These are phyloP conservation scores for Drosophila parabipectinata DNA, from an alignment of 1,140 invertebrate genomes.

Conservation along the genomic window DNA sequence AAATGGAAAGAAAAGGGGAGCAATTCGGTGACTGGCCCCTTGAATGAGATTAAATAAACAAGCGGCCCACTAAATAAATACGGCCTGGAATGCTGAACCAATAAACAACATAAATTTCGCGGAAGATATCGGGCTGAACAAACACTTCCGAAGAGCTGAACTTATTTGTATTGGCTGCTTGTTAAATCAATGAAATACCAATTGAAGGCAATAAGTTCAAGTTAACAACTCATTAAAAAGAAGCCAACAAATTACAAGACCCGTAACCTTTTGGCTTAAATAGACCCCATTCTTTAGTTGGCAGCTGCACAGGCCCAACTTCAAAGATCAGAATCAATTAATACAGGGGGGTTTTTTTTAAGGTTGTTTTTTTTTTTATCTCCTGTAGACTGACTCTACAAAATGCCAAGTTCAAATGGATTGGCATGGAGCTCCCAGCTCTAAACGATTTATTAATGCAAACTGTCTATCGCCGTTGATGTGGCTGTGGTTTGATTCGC, in stretches of 20 bases:
- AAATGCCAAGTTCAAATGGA: conserved; percentile 68
- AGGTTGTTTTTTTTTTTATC: conserved; percentile 13
- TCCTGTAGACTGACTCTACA: neutral
- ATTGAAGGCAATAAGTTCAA: conserved; percentile 4
- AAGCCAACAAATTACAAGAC: conserved; percentile 28
- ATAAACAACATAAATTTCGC: conserved; percentile 4
- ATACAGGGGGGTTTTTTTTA: conserved; percentile 25
- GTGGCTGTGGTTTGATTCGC: conserved; percentile 51
- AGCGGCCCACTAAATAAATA: conserved; percentile 13
- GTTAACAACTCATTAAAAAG: conserved; percentile 32
- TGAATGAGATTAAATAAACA: conserved; percentile 21
- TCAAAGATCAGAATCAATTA: conserved; percentile 51
- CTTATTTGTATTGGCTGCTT: neutral
- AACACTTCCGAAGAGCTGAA: neutral
- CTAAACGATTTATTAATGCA: conserved; percentile 79
- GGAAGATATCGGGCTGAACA: neutral
- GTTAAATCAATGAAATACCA: conserved; percentile 6
- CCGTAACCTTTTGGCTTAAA: conserved; percentile 31
- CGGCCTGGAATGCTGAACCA: conserved; percentile 3
- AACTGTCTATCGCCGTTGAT: conserved; percentile 62
- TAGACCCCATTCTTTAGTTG: conserved; percentile 27
- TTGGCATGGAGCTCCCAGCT: conserved; percentile 60
- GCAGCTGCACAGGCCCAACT: conserved; percentile 39
- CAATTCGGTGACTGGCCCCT: conserved; percentile 59
- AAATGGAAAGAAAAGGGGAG: conserved; percentile 38